Evolutionary conservation across 2,113 vertebrate species (phyloP), one percentile per base, ranked within the genome.

Genomic region (Condylura cristata): DNA sequence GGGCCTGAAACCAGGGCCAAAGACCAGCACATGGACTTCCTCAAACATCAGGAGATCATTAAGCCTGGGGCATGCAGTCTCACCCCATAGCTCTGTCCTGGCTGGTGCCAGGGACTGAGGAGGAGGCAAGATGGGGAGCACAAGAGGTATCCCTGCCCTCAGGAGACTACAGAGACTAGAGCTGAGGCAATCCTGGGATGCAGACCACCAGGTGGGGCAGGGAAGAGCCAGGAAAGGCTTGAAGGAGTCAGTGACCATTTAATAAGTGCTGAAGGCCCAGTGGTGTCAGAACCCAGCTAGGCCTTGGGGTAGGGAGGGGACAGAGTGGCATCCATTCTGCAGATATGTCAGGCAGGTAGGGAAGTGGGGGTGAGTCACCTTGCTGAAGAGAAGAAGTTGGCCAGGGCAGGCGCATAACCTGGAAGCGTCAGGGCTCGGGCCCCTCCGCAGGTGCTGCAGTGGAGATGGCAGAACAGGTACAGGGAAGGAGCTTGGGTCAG

Each of bases 141-240:
- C 10, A 4, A 28, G 16, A 46, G 11, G n/a, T 2, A 13, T 17
- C 18, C 14, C 51, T 51, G 10, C 20, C 83, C 26, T 12, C 56
- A 22, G 13, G 34, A 46, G 20, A 20, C n/a, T 65, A 24, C 26
- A 5, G 56, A 0, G 1, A 30, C 53, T 8, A 41, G 16, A 66
- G 58, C n/a, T 20, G 5, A 37, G 6, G n/a, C 0, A 0, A 0
- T 7, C 22, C 41, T 0, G 39, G 68, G 41, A 63, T 0, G 0
- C 46, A 30, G 53, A 16, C 39, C 1, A 6, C 17, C 8, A 30
- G n/a, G 10, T 32, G 24, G 24, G 56, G n/a, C 60, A n/a, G n/a
- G 8, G 1, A 20, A 13, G 65, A 66, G 56, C 56, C 80, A 17
- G 46, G 41, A 13, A 18, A 48, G 74, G 39, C 74, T 12, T 1